Percentiles rank a stretch among this genome's conserved stretches.
Conservation (phyloP, 2,113 vertebrate genomes). For the Pomatostomus ruficeps region DNA sequence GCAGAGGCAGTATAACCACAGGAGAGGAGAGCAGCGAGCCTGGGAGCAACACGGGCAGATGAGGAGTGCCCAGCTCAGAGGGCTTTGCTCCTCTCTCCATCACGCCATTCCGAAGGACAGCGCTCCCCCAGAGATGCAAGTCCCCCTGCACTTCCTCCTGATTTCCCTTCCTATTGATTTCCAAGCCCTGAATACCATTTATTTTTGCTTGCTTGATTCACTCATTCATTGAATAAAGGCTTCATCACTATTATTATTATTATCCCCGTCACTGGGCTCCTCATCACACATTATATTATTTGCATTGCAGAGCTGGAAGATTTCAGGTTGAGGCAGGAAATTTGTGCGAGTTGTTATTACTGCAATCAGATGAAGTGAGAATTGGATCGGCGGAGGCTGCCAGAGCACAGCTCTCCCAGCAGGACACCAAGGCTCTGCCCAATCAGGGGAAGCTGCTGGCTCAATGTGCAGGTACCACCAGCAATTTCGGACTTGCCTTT, state of each 20-base stretch:
- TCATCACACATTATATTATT: conserved; percentile 72
- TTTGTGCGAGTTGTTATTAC: conserved; percentile 67
- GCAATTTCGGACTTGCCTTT: conserved; percentile 28
- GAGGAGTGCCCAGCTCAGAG: not conserved
- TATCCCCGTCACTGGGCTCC: conserved; percentile 26
- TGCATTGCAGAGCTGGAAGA: conserved; percentile 70
- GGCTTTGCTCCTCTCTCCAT: not conserved
- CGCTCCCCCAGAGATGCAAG: not conserved
- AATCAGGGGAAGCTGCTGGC: not conserved
- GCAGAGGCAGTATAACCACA: not conserved
- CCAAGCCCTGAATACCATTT: conserved; percentile 51
- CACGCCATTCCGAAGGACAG: not conserved
- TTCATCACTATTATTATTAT: conserved; percentile 71
- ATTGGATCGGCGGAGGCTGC: conserved; percentile 57
- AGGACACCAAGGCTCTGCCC: conserved; percentile 14
- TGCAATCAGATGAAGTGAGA: conserved; percentile 72
- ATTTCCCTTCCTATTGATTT: conserved; percentile 39
- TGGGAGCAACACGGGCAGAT: accelerated
- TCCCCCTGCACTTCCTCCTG: conserved; percentile 1
- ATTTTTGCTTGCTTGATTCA: conserved; percentile 65
- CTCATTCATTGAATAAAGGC: conserved; percentile 70
- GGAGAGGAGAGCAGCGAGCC: not conserved
- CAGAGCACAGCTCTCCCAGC: conserved; percentile 47
- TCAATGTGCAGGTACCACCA: not conserved
- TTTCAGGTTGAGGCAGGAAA: conserved; percentile 73